A percentile compares a stretch with the other conserved stretches of the same genome.
Conservation (phyloP, 2,797 vertebrate species). For the Pangasius macronema region DNA sequence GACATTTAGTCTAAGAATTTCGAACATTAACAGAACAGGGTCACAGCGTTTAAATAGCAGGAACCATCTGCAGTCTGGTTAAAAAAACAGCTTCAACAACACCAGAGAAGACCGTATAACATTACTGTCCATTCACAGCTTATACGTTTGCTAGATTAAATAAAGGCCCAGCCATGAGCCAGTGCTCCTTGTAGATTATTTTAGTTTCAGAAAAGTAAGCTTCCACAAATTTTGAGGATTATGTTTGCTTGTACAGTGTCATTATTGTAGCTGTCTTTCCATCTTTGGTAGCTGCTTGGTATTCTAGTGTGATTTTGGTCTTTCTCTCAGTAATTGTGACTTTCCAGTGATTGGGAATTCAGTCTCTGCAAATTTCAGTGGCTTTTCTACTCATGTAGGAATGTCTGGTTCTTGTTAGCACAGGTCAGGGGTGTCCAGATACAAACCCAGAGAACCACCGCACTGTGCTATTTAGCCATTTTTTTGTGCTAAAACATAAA, state of each 20-base stretch:
- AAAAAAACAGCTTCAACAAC: constrained; percentile 4
- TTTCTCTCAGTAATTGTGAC: neutral
- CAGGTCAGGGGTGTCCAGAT: neutral
- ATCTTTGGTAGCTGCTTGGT: neutral
- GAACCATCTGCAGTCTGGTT: constrained; percentile 26
- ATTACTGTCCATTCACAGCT: neutral
- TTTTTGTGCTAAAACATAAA: neutral
- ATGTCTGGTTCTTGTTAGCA: neutral
- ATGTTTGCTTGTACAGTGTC: neutral
- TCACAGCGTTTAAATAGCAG: constrained; percentile 31
- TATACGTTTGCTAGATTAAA: constrained; percentile 12
- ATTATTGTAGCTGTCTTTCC: neutral
- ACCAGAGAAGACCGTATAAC: neutral
- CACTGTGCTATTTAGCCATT: neutral
- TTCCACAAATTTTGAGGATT: neutral
- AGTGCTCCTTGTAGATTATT: neutral
- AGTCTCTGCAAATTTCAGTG: neutral
- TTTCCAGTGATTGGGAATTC: constrained; percentile 3
- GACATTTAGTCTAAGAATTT: constrained; percentile 40
- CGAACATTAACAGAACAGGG: constrained; percentile 34
- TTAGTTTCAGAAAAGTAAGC: neutral
- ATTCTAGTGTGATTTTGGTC: neutral
- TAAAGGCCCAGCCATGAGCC: neutral
- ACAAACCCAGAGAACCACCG: neutral
- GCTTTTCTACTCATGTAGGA: neutral